Percentiles rank a stretch among this genome's conserved stretches.
phyloP scores from a whole-genome alignment of 37 sponge, comb jelly and placozoan genomes.

The Haliclona indistincta region DNA sequence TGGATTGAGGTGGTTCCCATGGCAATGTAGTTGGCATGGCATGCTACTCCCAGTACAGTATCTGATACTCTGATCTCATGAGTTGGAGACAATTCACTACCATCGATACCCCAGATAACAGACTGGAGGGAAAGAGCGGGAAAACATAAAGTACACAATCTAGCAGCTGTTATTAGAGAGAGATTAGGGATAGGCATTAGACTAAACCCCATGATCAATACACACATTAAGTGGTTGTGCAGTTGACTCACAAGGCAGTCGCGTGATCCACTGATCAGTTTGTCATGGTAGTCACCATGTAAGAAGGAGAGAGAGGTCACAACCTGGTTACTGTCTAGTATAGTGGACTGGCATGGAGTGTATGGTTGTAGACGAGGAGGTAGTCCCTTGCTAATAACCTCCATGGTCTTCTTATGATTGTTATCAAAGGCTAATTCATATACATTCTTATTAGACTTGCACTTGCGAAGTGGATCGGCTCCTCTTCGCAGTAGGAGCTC shows the following conservation, averaged over 20 bases:
- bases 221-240: background rate
- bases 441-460: constrained; percentile 25
- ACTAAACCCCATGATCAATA: background rate
- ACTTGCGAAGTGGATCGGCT: constrained; percentile 18
- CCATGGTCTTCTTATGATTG: constrained; percentile 32
- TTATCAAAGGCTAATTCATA: constrained; percentile 61
- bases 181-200: background rate
- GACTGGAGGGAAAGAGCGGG: constrained; percentile 13
- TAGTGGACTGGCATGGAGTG: constrained; percentile 7
- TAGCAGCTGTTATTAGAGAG: background rate
- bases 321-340: constrained; percentile 4
- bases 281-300: background rate
- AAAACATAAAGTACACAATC: background rate
- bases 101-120: constrained; percentile 32
- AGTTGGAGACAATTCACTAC: constrained; percentile 12
- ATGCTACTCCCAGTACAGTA: constrained; percentile 42
- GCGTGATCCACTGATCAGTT: constrained; percentile 39
- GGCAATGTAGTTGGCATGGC: constrained; percentile 19
- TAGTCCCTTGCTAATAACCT: constrained; percentile 11
- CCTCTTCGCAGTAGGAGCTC: constrained; percentile 42
- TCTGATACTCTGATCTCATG: constrained; percentile 15
- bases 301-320: constrained; percentile 47
- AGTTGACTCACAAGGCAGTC: constrained; percentile 46
- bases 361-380: constrained; percentile 41
- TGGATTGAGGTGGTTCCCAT: constrained; percentile 55